phyloP scores from a whole-genome alignment of 1,140 invertebrate species.

The Nasonia giraulti region DNA sequence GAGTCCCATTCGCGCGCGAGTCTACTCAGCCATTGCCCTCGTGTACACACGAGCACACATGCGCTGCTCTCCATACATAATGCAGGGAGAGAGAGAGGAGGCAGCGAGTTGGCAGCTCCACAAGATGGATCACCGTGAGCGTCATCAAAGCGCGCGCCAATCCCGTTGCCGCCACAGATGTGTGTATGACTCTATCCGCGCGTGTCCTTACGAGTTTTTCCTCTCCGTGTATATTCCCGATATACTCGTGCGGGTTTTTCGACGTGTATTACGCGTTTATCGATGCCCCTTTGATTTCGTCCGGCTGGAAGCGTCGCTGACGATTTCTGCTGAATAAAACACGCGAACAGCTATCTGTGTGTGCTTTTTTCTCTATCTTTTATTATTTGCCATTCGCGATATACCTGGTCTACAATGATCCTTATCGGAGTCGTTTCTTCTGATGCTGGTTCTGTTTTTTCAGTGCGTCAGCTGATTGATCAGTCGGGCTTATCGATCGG shows the following conservation, averaged over 20 bases:
- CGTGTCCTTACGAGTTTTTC: not conserved
- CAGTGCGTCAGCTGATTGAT: not conserved
- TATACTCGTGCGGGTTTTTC: not conserved
- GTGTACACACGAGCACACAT: not conserved
- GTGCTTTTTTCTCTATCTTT: no score
- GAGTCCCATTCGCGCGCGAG: constrained; percentile 13
- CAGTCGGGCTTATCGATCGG: not conserved
- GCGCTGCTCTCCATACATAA: not conserved
- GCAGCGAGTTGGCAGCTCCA: constrained; percentile 56
- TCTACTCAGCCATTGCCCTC: not conserved
- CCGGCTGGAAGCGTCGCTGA: not conserved
- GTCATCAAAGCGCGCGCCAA: constrained; percentile 59
- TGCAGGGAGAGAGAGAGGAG: not conserved
- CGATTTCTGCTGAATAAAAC: constrained; percentile 8
- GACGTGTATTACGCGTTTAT: no score
- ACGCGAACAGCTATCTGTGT: no score
- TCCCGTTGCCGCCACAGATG: constrained; percentile 36
- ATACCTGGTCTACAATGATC: not conserved
- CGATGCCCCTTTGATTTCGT: no score
- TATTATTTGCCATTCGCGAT: not conserved
- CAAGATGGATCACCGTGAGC: constrained; percentile 64
- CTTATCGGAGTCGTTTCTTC: not conserved
- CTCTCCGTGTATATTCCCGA: not conserved
- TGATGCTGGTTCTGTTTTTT: not conserved
- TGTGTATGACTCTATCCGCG: constrained; percentile 5